Percentiles rank a stretch among this genome's conserved stretches.
phyloP scores from a whole-genome alignment of 2,797 vertebrate genomes.

The Sciaenops ocellatus region DNA sequence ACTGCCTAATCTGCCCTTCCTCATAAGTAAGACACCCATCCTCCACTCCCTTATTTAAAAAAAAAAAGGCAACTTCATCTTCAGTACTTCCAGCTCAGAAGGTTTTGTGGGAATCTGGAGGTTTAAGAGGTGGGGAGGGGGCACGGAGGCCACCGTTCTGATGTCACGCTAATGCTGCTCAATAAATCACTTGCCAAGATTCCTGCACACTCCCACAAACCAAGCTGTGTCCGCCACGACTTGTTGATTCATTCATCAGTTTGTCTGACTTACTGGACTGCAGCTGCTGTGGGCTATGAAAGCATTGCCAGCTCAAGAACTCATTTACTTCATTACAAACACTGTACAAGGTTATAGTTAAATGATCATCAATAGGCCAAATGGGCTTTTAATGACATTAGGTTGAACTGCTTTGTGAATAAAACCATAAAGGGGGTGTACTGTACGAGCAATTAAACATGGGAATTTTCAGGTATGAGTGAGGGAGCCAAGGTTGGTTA shows the following conservation, averaged over 20 bases:
- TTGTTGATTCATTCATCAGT: conserved; percentile 65
- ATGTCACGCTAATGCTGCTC: conserved; percentile 13
- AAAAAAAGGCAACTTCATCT: conserved; percentile 21
- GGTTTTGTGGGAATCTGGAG: conserved; percentile 39
- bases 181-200: conserved; percentile 52
- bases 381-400: conserved; percentile 62
- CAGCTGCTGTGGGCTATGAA: conserved; percentile 40
- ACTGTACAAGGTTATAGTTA: conserved; percentile 41
- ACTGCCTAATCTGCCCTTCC: neutral
- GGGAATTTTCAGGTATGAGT: neutral
- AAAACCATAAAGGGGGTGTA: conserved; percentile 13
- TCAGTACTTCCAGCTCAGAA: conserved; percentile 38
- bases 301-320: conserved; percentile 33
- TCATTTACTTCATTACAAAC: conserved; percentile 47
- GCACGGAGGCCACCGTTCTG: neutral
- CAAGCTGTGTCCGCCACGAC: conserved; percentile 27
- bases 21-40: neutral
- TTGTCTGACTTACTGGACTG: conserved; percentile 25
- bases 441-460: conserved; percentile 6
- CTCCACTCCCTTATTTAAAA: conserved; percentile 19
- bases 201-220: conserved; percentile 26
- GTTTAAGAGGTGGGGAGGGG: conserved; percentile 27
- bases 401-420: conserved; percentile 36
- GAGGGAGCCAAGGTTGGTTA: neutral
- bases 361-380: conserved; percentile 38